These are phyloP conservation scores for Melinaea marsaeus DNA, from an alignment of 2,888 invertebrate species.

Conservation along the genomic window DNA sequence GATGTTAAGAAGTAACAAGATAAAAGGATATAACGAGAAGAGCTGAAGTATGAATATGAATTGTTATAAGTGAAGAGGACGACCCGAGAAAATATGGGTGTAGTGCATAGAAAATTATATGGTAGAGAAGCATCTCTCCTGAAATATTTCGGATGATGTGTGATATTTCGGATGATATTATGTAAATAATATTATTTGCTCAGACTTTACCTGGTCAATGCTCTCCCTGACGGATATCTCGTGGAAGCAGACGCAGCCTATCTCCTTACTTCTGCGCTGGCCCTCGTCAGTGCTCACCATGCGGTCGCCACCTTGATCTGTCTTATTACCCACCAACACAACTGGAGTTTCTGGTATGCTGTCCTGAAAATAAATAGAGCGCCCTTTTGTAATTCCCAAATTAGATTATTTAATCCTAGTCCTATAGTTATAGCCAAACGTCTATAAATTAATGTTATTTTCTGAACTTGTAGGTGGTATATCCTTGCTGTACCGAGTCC, in stretches of 20 bases:
- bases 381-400: background rate
- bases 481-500: too few relatives aligned
- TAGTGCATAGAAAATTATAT: background rate
- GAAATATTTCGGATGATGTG: background rate
- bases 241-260: constrained; percentile 89
- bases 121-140: background rate
- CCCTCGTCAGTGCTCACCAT: constrained; percentile 89
- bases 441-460: too few relatives aligned
- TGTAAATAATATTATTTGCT: background rate
- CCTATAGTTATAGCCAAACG: too few relatives aligned
- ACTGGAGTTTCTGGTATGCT: constrained; percentile 83
- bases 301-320: constrained; percentile 86
- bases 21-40: too few relatives aligned
- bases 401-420: too few relatives aligned
- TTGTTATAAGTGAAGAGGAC: too few relatives aligned
- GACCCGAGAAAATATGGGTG: too few relatives aligned
- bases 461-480: too few relatives aligned
- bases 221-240: constrained; percentile 92
- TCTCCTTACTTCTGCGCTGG: constrained; percentile 84
- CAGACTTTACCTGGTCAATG: constrained; percentile 82
- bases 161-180: background rate
- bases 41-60: too few relatives aligned
- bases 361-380: constrained; percentile 67
- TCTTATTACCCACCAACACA: constrained; percentile 89
- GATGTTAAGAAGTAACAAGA: too few relatives aligned